A percentile compares a stretch with the other conserved stretches of the same genome.
phyloP scores from a whole-genome alignment of 2,797 vertebrate species.

The Premnoplex brunnescens region DNA sequence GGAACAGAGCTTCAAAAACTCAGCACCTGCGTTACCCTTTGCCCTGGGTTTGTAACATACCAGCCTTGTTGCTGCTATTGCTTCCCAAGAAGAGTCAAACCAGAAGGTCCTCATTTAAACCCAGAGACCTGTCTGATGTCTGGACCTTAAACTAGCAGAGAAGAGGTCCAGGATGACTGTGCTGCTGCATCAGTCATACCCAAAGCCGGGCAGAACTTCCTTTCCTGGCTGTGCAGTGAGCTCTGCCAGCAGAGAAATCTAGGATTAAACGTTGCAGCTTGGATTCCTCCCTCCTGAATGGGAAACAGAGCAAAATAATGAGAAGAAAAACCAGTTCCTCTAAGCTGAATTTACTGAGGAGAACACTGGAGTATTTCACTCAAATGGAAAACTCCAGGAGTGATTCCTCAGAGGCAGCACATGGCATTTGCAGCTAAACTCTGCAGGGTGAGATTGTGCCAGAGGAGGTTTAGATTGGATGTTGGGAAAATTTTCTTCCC shows the following conservation, averaged over 20 bases:
- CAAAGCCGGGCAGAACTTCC: background rate
- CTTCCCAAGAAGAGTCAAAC: background rate
- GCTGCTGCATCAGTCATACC: background rate
- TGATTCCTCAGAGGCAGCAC: background rate
- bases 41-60: background rate
- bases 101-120: background rate
- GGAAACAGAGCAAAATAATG: conserved; percentile 6
- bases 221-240: background rate
- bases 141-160: background rate
- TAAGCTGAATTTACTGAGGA: background rate
- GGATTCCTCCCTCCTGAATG: background rate
- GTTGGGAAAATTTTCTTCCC: background rate
- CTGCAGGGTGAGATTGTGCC: background rate
- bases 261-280: background rate
- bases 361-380: background rate
- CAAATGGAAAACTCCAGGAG: background rate
- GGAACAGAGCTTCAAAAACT: background rate
- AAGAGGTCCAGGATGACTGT: background rate
- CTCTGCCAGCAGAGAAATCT: background rate
- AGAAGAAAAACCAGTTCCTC: background rate
- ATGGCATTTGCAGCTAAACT: conserved; percentile 9
- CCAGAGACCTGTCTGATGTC: background rate
- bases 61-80: background rate
- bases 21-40: rapidly evolving
- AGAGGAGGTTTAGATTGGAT: background rate